phyloP scores from a whole-genome alignment of 2,113 vertebrate species.

The Microcebus tavaratra region DNA sequence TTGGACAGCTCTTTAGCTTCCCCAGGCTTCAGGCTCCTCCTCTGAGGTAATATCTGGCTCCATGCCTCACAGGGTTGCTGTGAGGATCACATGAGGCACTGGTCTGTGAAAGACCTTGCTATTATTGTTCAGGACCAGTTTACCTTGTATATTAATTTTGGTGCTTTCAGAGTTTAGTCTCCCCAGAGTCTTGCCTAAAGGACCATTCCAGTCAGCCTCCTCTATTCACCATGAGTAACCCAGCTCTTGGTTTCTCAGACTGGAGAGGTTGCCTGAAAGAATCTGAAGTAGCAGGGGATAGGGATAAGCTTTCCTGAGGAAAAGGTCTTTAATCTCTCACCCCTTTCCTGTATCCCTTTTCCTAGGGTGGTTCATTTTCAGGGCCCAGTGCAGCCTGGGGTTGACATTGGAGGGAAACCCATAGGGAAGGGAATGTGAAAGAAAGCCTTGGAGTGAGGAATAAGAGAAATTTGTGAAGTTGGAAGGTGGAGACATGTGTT shows the following conservation, averaged over 20 bases:
- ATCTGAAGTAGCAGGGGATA: neutral
- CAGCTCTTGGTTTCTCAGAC: neutral
- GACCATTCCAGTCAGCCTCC: neutral
- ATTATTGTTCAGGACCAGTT: neutral
- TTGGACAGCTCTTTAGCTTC: neutral
- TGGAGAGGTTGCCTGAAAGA: neutral
- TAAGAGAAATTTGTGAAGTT: neutral
- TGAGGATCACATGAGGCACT: neutral
- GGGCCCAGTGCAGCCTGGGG: neutral
- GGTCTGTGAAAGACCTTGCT: constrained; percentile 13
- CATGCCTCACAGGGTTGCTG: constrained; percentile 4
- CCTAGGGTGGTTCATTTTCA: neutral
- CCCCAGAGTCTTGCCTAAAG: neutral
- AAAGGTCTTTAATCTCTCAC: neutral
- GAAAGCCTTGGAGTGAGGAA: neutral
- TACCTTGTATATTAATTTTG: neutral
- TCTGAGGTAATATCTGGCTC: neutral
- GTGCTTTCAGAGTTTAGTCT: neutral
- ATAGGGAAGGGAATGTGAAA: neutral
- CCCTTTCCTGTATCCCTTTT: neutral
- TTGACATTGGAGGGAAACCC: neutral
- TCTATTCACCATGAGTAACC: neutral
- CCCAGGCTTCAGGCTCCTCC: neutral
- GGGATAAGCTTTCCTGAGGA: neutral
- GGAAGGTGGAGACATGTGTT: neutral